Evolutionary conservation across 2,797 vertebrate genomes (phyloP).

Genomic region (Echeneis naucrates): DNA sequence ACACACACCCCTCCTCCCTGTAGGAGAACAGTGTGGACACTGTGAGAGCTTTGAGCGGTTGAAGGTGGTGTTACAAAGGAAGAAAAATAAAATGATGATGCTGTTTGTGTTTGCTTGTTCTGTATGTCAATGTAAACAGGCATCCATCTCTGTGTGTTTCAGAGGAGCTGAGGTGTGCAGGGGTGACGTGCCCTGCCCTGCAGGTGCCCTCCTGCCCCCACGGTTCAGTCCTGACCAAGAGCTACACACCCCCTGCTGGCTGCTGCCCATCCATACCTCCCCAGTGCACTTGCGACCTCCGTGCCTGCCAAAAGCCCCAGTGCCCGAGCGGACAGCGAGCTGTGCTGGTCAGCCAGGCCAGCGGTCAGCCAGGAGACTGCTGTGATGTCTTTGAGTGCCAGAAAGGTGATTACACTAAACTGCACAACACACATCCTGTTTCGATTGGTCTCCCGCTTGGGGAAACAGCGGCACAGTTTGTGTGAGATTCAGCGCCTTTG

Average conservation of each 20-base stretch:
- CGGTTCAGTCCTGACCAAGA: conserved; percentile 81
- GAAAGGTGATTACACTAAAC: conserved; percentile 79
- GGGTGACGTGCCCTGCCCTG: conserved; percentile 75
- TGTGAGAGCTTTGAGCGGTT: conserved; percentile 31
- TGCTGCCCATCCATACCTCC: conserved; percentile 83
- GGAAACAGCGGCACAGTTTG: conserved; percentile 43
- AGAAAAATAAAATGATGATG: not conserved
- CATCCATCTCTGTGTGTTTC: conserved; percentile 61
- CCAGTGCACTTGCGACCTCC: conserved; percentile 82
- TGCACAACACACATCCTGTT: conserved; percentile 19
- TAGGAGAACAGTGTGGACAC: conserved; percentile 46
- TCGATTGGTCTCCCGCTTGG: conserved; percentile 37
- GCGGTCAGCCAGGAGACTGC: conserved; percentile 84
- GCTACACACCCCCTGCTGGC: conserved; percentile 79
- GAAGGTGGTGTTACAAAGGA: not conserved
- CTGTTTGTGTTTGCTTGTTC: not conserved
- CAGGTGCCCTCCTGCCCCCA: conserved; percentile 78
- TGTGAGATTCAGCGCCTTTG: conserved; percentile 55
- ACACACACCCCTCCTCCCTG: conserved; percentile 2
- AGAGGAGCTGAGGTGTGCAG: conserved; percentile 83
- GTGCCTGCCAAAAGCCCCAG: conserved; percentile 73
- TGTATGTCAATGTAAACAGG: not conserved
- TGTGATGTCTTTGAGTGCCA: conserved; percentile 85
- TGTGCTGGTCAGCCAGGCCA: conserved; percentile 71
- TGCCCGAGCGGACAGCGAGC: conserved; percentile 77